A percentile compares a stretch with the other conserved stretches of the same genome.
Conservation (phyloP, 2,797 vertebrate species). For the Argyrosomus regius region DNA sequence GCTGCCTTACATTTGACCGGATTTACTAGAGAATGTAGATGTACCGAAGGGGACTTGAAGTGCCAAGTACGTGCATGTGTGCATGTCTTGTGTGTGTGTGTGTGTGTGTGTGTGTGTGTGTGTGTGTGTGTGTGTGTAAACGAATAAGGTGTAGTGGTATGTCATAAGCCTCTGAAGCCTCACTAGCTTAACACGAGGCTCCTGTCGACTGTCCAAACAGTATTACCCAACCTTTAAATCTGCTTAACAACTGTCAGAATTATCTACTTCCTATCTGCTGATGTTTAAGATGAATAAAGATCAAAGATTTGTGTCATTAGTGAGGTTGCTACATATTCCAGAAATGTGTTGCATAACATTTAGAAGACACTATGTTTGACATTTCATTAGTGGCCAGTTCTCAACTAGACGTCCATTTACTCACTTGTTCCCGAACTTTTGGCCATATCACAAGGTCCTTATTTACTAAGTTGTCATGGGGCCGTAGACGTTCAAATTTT, state of each 20-base stretch:
- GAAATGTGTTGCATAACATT: neutral
- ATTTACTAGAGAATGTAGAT: conserved; percentile 25
- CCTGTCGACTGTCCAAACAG: conserved; percentile 2
- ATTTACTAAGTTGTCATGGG: neutral
- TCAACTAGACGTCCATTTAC: neutral
- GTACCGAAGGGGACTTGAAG: conserved; percentile 7
- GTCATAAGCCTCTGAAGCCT: conserved; percentile 29
- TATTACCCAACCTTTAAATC: conserved; percentile 4
- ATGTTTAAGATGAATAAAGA: neutral
- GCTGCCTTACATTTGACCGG: conserved; percentile 11
- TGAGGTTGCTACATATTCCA: neutral
- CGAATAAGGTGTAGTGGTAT: conserved; percentile 13
- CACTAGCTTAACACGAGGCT: conserved; percentile 16
- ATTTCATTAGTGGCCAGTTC: neutral
- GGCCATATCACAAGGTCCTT: neutral
- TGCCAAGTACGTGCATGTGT: conserved; percentile 26
- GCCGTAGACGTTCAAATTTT: neutral
- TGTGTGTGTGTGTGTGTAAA: conserved; percentile 11
- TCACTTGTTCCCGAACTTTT: neutral
- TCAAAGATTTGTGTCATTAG: neutral
- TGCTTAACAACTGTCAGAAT: neutral
- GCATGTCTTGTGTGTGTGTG: conserved; percentile 16
- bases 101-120: neutral
- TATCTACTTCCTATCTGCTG: neutral
- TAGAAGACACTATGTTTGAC: neutral